Evolutionary conservation across 2,888 invertebrate genomes (phyloP).

Genomic region (Dendrolimus pini): DNA sequence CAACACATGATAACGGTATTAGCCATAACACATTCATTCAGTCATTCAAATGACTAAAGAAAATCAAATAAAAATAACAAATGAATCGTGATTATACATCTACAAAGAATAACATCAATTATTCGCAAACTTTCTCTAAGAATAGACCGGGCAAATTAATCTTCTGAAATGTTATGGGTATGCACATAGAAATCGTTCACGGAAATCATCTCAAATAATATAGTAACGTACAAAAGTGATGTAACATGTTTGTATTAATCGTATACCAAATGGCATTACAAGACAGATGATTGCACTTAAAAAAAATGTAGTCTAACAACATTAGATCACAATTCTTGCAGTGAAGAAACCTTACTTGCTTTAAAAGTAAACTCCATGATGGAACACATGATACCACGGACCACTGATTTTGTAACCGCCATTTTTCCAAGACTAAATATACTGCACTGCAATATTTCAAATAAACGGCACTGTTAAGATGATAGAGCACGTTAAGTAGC

Average conservation of each 20-base stretch:
- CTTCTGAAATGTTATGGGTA: not conserved
- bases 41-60: slow-evolving; percentile 17
- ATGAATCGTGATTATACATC: slow-evolving; percentile 18
- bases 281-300: not conserved
- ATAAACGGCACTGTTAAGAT: slow-evolving; percentile 13
- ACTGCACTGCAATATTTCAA: slow-evolving; percentile 16
- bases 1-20: no score
- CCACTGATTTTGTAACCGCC: slow-evolving; percentile 62
- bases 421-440: slow-evolving; percentile 24
- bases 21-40: no score
- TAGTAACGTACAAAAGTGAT: slow-evolving; percentile 3
- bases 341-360: slow-evolving; percentile 59
- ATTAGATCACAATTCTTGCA: not conserved
- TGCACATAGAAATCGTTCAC: not conserved
- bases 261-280: not conserved
- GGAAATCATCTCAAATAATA: not conserved
- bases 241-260: slow-evolving; percentile 1
- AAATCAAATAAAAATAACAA: slow-evolving; percentile 24
- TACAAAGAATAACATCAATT: slow-evolving; percentile 17
- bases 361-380: slow-evolving; percentile 71
- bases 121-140: slow-evolving; percentile 22
- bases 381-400: slow-evolving; percentile 69
- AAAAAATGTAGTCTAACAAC: not conserved
- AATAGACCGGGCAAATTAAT: slow-evolving; percentile 2
- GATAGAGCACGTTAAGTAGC: slow-evolving; percentile 35